These are phyloP conservation scores for Trialeurodes vaporariorum DNA, from an alignment of 1,140 invertebrate species.

Conservation along the genomic window DNA sequence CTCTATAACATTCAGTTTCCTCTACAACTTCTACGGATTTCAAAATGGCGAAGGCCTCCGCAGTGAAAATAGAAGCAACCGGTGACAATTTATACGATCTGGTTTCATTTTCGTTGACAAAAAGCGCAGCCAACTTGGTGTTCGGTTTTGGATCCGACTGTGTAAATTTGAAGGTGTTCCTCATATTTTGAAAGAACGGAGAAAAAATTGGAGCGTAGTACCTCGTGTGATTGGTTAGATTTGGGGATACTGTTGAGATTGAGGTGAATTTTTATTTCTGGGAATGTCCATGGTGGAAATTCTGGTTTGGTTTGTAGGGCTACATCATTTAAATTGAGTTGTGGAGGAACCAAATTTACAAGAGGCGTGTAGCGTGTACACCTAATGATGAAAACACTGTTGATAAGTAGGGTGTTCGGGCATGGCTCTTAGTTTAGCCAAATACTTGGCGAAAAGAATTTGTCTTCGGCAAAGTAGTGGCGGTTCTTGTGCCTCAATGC, in stretches of 20 bases:
- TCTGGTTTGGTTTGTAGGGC: no score
- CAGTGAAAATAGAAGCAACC: neutral
- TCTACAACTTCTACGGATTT: neutral
- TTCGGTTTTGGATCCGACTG: slow-evolving; percentile 4
- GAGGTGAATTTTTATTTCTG: no score
- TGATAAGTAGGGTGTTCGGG: slow-evolving; percentile 1
- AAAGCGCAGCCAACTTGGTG: slow-evolving; percentile 2
- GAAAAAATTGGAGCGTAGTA: no score
- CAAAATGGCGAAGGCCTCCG: slow-evolving; percentile 1
- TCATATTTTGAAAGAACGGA: no score
- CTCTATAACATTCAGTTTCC: neutral
- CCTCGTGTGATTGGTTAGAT: no score
- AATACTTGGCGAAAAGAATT: neutral
- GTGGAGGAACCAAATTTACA: no score
- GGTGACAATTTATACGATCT: neutral
- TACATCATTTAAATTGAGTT: no score
- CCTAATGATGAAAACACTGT: neutral
- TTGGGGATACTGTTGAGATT: no score
- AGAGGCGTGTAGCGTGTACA: no score
- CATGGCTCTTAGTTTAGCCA: neutral
- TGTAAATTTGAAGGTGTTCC: slow-evolving; percentile 9
- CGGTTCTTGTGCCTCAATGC: neutral
- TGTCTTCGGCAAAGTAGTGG: neutral
- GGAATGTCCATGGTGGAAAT: no score
- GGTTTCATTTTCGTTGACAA: neutral